phyloP scores from a whole-genome alignment of 2,888 invertebrate species.

The Callyntrura sp. region DNA sequence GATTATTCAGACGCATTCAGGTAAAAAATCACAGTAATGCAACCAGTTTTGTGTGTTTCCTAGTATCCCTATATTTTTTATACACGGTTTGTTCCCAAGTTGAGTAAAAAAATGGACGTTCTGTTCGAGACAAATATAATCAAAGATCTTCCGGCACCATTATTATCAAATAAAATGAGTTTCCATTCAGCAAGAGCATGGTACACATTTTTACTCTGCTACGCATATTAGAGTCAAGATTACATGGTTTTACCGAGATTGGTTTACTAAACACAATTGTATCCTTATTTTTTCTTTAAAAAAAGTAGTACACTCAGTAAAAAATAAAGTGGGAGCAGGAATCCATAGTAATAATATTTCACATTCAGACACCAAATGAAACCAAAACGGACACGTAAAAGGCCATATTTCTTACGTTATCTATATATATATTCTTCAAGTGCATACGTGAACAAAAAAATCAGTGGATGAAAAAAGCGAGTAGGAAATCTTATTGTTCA shows the following conservation, averaged over 20 bases:
- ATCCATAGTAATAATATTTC: not conserved
- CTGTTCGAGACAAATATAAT: not conserved
- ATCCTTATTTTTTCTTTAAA: no score
- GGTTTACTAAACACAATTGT: not conserved
- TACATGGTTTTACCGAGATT: not conserved
- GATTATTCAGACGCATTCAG: slow-evolving; percentile 65
- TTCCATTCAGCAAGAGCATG: not conserved
- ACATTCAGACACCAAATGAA: not conserved
- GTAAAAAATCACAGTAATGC: slow-evolving; percentile 52
- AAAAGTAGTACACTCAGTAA: not conserved
- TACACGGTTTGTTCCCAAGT: not conserved
- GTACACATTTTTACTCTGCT: no score
- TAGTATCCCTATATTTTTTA: not conserved
- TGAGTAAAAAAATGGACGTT: not conserved
- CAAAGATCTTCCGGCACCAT: not conserved
- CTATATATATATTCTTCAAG: slow-evolving; percentile 11
- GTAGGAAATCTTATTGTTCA: not conserved
- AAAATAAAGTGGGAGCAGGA: not conserved
- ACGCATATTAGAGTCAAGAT: no score
- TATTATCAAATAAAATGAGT: not conserved
- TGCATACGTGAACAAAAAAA: slow-evolving; percentile 34
- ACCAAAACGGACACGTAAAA: not conserved
- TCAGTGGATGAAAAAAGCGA: not conserved
- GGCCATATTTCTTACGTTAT: not conserved
- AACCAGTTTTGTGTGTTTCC: slow-evolving; percentile 24